phyloP scores from a whole-genome alignment of 1,140 invertebrate genomes.

The Drosophila fuyamai region DNA sequence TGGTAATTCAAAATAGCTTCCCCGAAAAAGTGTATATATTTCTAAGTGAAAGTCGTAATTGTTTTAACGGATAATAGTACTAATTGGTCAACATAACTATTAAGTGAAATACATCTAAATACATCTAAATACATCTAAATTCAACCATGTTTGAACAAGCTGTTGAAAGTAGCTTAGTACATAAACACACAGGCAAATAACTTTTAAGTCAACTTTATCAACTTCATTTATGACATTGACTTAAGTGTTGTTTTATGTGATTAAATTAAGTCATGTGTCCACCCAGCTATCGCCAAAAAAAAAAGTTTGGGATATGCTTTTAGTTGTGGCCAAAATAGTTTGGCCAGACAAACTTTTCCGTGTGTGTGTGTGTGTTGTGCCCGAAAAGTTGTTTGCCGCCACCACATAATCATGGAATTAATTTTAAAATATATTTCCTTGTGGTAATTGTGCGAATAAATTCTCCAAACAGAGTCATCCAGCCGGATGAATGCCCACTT shows the following conservation, averaged over 20 bases:
- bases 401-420: constrained; percentile 30
- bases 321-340: constrained; percentile 32
- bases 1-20: not conserved
- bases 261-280: constrained; percentile 30
- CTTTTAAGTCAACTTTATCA: constrained; percentile 4
- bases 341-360: constrained; percentile 4
- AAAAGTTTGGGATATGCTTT: constrained; percentile 28
- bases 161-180: not conserved
- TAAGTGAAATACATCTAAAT: too few species aligned
- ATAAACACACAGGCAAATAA: not conserved
- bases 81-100: too few species aligned
- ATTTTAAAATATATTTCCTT: constrained; percentile 27
- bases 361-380: not conserved
- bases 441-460: not conserved
- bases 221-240: not conserved
- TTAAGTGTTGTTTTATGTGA: constrained; percentile 25
- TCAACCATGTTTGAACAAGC: too few species aligned
- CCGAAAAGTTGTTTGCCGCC: constrained; percentile 8
- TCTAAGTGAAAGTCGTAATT: too few species aligned
- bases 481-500: constrained; percentile 4
- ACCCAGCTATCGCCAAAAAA: not conserved
- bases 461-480: not conserved
- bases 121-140: too few species aligned
- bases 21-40: not conserved
- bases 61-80: too few species aligned